Evolutionary conservation across 1,140 invertebrate species (phyloP).

Genomic region (Apolygus lucorum): DNA sequence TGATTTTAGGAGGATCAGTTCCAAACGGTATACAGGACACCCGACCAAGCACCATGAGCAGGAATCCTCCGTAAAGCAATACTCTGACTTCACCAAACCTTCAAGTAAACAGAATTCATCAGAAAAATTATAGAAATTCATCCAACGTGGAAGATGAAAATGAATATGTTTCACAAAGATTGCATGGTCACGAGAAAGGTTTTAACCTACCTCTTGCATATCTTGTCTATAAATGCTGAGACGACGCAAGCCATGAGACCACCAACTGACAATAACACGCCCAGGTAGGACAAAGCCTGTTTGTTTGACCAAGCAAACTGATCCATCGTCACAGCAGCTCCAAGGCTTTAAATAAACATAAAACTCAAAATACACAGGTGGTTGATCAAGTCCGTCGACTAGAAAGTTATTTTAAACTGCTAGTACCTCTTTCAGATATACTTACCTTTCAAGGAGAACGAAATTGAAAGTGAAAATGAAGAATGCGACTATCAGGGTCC

Average conservation of each 20-base stretch:
- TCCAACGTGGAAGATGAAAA: neutral
- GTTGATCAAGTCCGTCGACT: neutral
- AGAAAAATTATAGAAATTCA: neutral
- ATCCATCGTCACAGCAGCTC: conserved; percentile 76
- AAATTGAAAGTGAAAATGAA: conserved; percentile 83
- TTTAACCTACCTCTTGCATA: conserved; percentile 53
- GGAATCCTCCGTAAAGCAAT: conserved; percentile 71
- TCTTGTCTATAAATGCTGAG: conserved; percentile 58
- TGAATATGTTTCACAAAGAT: neutral
- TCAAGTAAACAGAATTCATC: conserved; percentile 26
- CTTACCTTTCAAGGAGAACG: conserved; percentile 75
- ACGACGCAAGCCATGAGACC: conserved; percentile 63
- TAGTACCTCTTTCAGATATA: neutral
- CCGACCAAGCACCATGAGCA: conserved; percentile 64
- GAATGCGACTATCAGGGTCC: conserved; percentile 69
- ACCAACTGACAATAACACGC: conserved; percentile 67
- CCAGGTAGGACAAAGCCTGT: conserved; percentile 70
- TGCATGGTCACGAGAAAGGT: neutral
- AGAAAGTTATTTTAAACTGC: neutral
- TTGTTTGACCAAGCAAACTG: conserved; percentile 78
- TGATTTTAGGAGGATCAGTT: conserved; percentile 50
- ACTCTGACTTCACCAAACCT: conserved; percentile 62
- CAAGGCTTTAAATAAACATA: conserved; percentile 47
- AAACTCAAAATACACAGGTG: conserved; percentile 21
- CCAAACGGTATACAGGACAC: conserved; percentile 68